Evolutionary conservation across 53 echinoderm and acorn worm species (phyloP).

Genomic region (Henricia sp.): DNA sequence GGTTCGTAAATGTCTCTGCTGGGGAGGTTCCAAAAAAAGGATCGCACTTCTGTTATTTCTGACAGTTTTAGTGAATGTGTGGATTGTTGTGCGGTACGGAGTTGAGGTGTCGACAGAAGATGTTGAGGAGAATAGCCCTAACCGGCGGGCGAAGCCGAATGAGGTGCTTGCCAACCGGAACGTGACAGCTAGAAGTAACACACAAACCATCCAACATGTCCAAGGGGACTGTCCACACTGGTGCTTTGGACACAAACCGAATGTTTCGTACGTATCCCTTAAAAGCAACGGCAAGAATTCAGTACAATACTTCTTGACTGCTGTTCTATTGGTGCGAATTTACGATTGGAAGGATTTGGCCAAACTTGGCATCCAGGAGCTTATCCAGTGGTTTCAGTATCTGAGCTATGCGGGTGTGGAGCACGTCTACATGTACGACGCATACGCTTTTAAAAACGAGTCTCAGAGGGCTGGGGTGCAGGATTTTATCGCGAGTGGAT

Average conservation of each 20-base stretch:
- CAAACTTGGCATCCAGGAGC: constrained; percentile 7
- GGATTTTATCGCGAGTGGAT: constrained; percentile 11
- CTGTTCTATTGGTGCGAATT: constrained; percentile 7
- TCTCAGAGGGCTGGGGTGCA: background rate
- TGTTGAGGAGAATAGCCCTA: too few species aligned
- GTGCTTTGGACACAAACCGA: background rate
- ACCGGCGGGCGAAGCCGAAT: background rate
- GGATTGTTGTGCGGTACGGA: background rate
- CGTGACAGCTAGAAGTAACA: background rate
- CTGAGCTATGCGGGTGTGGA: constrained; percentile 25
- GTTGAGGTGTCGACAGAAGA: background rate
- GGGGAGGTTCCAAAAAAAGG: too few species aligned
- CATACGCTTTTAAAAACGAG: constrained; percentile 21
- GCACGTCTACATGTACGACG: constrained; percentile 30
- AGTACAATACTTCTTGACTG: constrained; percentile 1
- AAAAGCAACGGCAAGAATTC: background rate
- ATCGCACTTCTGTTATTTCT: too few species aligned
- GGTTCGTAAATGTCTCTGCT: too few species aligned
- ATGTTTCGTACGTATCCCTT: background rate
- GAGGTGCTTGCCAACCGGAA: background rate
- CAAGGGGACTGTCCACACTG: background rate
- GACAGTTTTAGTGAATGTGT: background rate
- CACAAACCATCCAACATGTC: background rate
- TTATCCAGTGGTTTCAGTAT: constrained; percentile 21
- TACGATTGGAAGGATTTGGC: constrained; percentile 17